Evolutionary conservation across 2,797 vertebrate species (phyloP).

Genomic region (Carapus acus): DNA sequence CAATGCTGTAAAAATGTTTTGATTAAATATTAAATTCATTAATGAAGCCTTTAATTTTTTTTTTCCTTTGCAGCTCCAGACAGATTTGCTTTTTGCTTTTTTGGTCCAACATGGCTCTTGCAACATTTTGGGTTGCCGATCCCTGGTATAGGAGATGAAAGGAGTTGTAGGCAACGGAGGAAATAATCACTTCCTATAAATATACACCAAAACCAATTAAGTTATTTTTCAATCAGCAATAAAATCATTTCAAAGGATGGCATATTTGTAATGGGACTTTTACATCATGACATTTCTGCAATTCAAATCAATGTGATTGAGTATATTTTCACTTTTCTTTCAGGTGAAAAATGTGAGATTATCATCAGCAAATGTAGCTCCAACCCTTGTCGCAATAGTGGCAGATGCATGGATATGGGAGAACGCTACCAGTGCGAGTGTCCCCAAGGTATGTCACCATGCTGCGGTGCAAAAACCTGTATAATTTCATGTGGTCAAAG

Average conservation of each 20-base stretch:
- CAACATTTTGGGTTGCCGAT: too few species aligned
- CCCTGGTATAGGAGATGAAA: not conserved
- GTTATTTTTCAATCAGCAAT: not conserved
- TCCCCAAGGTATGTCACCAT: slow-evolving; percentile 68
- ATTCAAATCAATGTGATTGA: not conserved
- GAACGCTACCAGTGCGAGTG: slow-evolving; percentile 73
- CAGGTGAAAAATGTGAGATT: slow-evolving; percentile 73
- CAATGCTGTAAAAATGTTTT: too few species aligned
- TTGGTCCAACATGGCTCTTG: too few species aligned
- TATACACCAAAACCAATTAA: not conserved
- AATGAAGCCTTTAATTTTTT: too few species aligned
- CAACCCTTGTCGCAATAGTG: slow-evolving; percentile 73
- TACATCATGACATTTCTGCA: not conserved
- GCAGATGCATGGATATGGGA: slow-evolving; percentile 66
- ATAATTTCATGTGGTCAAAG: not conserved
- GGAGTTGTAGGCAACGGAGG: not conserved
- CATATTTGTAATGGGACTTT: too few species aligned
- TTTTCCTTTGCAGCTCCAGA: too few species aligned
- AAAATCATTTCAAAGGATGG: too few species aligned
- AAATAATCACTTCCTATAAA: too few species aligned
- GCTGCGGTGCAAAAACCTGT: slow-evolving; percentile 14
- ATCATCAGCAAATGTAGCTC: slow-evolving; percentile 70
- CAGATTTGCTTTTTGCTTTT: too few species aligned
- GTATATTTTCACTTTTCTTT: slow-evolving; percentile 16
- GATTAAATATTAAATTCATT: too few species aligned